phyloP scores from a whole-genome alignment of 2,888 invertebrate species.

The Aspidiotus rigidus region DNA sequence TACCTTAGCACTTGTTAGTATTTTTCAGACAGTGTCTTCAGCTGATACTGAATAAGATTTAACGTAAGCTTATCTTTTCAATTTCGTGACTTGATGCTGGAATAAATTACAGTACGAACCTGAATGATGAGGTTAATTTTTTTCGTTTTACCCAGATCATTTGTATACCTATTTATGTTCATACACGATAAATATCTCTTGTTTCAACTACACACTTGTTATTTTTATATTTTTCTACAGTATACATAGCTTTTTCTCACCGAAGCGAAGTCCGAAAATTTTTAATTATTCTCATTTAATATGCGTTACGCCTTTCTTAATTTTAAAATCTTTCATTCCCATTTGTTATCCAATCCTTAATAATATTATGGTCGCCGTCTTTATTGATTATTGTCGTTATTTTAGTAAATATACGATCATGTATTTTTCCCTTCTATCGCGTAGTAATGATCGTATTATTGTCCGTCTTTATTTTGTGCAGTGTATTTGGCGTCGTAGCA shows the following conservation, averaged over 20 bases:
- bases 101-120: no score
- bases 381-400: constrained; percentile 16
- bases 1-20: neutral
- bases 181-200: no score
- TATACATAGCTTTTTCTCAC: neutral
- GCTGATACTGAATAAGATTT: no score
- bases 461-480: constrained; percentile 11
- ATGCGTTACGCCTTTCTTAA: constrained; percentile 12
- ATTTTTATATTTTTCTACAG: constrained; percentile 1
- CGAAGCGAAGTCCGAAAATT: neutral
- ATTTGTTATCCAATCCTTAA: constrained; percentile 17
- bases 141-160: neutral
- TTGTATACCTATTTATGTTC: neutral
- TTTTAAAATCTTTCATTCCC: neutral
- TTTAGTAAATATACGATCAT: neutral
- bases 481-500: constrained; percentile 24
- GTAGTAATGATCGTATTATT: neutral
- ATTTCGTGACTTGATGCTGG: no score
- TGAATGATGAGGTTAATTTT: neutral
- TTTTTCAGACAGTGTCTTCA: neutral
- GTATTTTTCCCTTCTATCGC: neutral
- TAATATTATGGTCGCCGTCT: constrained; percentile 16
- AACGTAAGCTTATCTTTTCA: no score
- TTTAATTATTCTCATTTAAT: neutral
- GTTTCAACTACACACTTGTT: neutral